Conservation (phyloP, 64 coral and sea anemone genomes). For the Pachyseris speciosa region DNA sequence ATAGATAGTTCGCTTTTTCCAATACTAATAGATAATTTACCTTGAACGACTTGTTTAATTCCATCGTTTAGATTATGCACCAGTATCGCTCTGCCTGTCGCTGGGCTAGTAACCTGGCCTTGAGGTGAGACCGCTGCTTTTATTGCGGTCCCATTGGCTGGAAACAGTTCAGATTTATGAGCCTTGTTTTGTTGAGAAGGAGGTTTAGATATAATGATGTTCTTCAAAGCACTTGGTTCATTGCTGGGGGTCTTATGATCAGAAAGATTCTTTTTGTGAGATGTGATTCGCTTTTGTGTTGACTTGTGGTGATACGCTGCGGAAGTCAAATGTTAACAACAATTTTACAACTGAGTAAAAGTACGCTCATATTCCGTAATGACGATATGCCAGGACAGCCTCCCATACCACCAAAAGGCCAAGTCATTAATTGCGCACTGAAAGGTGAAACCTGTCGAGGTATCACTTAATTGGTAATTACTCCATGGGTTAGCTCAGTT, state of each 20-base stretch:
- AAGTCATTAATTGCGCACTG: no score
- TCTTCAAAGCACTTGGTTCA: not conserved
- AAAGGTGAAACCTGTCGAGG: no score
- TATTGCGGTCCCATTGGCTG: not conserved
- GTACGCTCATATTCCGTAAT: no score
- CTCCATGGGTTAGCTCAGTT: no score
- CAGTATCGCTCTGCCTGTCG: constrained; percentile 11
- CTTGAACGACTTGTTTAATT: constrained; percentile 12
- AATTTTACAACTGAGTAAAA: not conserved
- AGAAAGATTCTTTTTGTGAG: not conserved
- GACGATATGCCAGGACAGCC: no score
- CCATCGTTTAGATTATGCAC: constrained; percentile 3
- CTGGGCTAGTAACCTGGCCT: not conserved
- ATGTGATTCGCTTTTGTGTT: not conserved
- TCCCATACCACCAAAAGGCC: no score
- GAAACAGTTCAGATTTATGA: not conserved
- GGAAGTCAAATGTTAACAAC: not conserved
- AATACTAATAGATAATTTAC: no score
- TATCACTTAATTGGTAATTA: no score
- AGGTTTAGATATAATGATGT: not conserved
- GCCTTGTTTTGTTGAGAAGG: not conserved
- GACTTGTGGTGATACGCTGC: not conserved
- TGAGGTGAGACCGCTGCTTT: not conserved
- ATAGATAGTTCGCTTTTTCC: no score
- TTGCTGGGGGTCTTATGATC: not conserved